Conservation (phyloP, 1,140 invertebrate genomes). For the Drosophila neocordata region DNA sequence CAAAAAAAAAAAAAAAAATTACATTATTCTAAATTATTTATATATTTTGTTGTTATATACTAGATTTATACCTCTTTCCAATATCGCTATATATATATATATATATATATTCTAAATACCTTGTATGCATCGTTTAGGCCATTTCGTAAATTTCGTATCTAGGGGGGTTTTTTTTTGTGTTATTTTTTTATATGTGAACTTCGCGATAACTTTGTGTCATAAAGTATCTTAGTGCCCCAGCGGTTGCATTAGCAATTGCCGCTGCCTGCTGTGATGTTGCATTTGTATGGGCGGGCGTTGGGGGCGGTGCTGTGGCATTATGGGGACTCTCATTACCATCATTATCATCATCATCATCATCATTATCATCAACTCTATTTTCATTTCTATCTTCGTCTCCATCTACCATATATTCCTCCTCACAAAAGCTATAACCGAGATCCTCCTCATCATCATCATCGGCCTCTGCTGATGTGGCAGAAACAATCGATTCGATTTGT, state of each 20-base stretch:
- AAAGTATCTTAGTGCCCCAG: conserved; percentile 57
- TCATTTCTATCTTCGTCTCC: conserved; percentile 15
- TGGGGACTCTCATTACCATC: not conserved
- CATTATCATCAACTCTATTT: conserved; percentile 14
- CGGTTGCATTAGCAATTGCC: conserved; percentile 49
- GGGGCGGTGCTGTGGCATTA: conserved; percentile 46
- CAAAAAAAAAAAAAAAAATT: conserved; percentile 9
- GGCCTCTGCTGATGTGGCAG: conserved; percentile 15
- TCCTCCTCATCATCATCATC: conserved; percentile 68
- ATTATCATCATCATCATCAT: conserved; percentile 16
- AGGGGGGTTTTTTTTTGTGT: not conserved
- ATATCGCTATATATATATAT: not conserved
- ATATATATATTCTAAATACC: conserved; percentile 57
- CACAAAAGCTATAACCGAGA: conserved; percentile 72
- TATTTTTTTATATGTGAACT: conserved; percentile 57
- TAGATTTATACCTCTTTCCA: not conserved
- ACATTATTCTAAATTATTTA: not conserved
- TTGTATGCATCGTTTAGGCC: conserved; percentile 65
- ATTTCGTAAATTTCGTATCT: conserved; percentile 28
- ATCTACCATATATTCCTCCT: conserved; percentile 59
- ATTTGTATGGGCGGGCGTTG: conserved; percentile 44
- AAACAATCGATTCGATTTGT: conserved; percentile 28
- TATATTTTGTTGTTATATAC: not conserved
- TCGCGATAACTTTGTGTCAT: conserved; percentile 68
- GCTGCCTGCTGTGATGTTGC: conserved; percentile 25